phyloP scores from a whole-genome alignment of 2,888 invertebrate species.

The Asteroscopus sphinx region DNA sequence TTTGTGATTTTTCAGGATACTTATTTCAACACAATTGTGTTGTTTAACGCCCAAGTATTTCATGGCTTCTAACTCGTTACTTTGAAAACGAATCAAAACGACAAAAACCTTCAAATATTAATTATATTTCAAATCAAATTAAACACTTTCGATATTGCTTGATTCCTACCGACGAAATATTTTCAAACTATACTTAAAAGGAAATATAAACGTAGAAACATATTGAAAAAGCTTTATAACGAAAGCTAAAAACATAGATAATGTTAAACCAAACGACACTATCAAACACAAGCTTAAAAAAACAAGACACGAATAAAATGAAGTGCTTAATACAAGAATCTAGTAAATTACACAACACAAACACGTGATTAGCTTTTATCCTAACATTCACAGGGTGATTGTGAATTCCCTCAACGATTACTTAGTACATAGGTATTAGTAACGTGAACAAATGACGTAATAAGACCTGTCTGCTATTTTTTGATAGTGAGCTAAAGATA shows the following conservation, averaged over 20 bases:
- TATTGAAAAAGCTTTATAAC: slow-evolving; percentile 31
- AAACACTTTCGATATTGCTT: not conserved
- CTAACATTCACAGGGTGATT: slow-evolving; percentile 38
- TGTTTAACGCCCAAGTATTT: no score
- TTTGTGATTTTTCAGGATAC: not conserved
- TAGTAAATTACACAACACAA: slow-evolving; percentile 37
- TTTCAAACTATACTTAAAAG: slow-evolving; percentile 12
- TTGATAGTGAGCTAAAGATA: slow-evolving; percentile 19
- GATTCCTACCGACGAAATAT: no score
- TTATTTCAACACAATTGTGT: no score
- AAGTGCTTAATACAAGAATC: slow-evolving; percentile 34
- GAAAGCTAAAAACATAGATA: slow-evolving; percentile 40
- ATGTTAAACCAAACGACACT: slow-evolving; percentile 20
- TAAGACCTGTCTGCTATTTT: slow-evolving; percentile 12
- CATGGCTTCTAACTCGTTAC: no score
- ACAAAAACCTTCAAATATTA: no score
- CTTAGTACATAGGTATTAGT: slow-evolving; percentile 16
- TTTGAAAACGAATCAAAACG: no score
- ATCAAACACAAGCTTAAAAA: slow-evolving; percentile 40
- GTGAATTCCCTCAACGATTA: slow-evolving; percentile 17
- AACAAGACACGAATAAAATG: slow-evolving; percentile 38
- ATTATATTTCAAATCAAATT: no score
- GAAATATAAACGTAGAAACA: slow-evolving; percentile 5
- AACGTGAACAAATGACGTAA: slow-evolving; percentile 12
- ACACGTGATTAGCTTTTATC: slow-evolving; percentile 33